Base-by-base conservation (phyloP, 2,888 invertebrate genomes). In the Stramonita haemastoma region DNA sequence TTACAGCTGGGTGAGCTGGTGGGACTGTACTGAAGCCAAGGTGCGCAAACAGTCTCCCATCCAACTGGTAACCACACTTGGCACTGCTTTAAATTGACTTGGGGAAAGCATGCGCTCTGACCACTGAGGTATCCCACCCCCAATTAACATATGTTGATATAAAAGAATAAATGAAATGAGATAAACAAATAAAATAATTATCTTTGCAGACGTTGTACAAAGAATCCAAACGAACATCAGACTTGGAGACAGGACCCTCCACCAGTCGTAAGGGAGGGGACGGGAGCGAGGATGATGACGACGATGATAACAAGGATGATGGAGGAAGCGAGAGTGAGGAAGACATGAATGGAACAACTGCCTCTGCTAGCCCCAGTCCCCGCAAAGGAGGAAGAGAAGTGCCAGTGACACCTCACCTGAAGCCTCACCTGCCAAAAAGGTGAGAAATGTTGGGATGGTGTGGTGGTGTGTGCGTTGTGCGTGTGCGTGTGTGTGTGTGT, bases 161-260 rank as follows among this genome's bases (percentile, higher is more conserved):
- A n/a, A n/a, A n/a, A n/a, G n/a, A n/a, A n/a, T n/a, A n/a, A n/a
- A n/a, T n/a, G n/a, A n/a, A n/a, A n/a, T n/a, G n/a, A n/a, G n/a
- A n/a, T n/a, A n/a, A n/a, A n/a, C n/a, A n/a, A n/a, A n/a, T n/a
- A n/a, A n/a, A n/a, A n/a, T n/a, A n/a, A n/a, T n/a, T n/a, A n/a
- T 8, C 46, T 46, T 46, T 92, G 17, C 91, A 96, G 96, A 92
- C 92, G 34, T 91, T 96, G 57, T 96, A 94, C 91, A 93, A 95
- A 89, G 93, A 94, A 86, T 96, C 96, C 19, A 96, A 96, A 90
- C 95, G 95, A 83, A 95, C 95, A n/a, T 93, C 94, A 13, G 95
- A 95, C 88, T 88, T 95, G 87, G 92, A 94, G 57, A 92, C 94
- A 56, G 91, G 93, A 0, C 92, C 92, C 70, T 92, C 91, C 34